Evolutionary conservation across 2,113 vertebrate genomes (phyloP).

Genomic region (human): GRCh38 chr4:148422501-148423000

Average conservation of each 20-base stretch:
- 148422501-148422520: not conserved
- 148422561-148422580: slow-evolving; percentile 2
- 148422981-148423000: not conserved
- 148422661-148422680: not conserved
- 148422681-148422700: not conserved
- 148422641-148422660: not conserved
- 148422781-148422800: slow-evolving; percentile 9
- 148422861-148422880: not conserved
- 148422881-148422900: not conserved
- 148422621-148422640: not conserved
- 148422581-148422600: not conserved
- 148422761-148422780: slow-evolving; percentile 37
- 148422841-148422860: not conserved
- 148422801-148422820: slow-evolving; percentile 45
- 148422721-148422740: slow-evolving; percentile 18
- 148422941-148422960: not conserved
- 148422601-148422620: not conserved
- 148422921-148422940: not conserved
- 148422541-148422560: not conserved
- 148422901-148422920: not conserved
- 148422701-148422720: slow-evolving; percentile 28
- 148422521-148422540: slow-evolving; percentile 43
- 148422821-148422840: slow-evolving; percentile 37
- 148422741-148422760: slow-evolving; percentile 34
- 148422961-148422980: not conserved